Conservation (phyloP, 1,140 invertebrate genomes). For the Chrysomallon squamiferum region DNA sequence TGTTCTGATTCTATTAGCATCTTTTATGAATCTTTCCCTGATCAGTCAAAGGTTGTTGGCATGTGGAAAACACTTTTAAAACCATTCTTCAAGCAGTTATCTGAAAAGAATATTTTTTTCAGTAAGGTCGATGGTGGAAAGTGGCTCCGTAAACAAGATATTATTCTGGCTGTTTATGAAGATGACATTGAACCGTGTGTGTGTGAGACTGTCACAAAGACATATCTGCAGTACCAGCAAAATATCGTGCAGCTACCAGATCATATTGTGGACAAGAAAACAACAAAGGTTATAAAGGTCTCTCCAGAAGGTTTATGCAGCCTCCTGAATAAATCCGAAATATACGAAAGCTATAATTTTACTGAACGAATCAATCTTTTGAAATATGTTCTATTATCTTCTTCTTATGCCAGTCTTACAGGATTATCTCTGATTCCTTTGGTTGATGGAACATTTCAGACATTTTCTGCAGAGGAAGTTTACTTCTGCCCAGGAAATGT, state of each 20-base stretch:
- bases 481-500: not conserved
- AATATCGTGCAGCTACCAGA: conserved; percentile 4
- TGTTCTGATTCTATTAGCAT: not conserved
- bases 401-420: not conserved
- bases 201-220: not conserved
- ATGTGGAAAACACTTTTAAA: conserved; percentile 21
- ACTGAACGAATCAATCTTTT: conserved; percentile 5
- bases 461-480: not conserved
- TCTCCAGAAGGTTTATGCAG: not conserved
- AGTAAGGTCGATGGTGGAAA: not conserved
- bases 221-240: not conserved
- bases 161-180: not conserved
- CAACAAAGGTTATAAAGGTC: not conserved
- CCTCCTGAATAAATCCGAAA: not conserved
- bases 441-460: conserved; percentile 7
- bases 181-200: not conserved
- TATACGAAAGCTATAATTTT: not conserved
- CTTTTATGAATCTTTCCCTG: conserved; percentile 20
- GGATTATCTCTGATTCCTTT: conserved; percentile 5
- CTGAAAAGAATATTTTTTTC: not conserved
- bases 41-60: conserved; percentile 12
- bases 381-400: conserved; percentile 7
- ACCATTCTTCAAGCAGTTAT: conserved; percentile 1
- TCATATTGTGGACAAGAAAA: not conserved
- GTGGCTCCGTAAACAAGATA: conserved; percentile 1